These are phyloP conservation scores for Varanus komodoensis DNA, from an alignment of 2,113 vertebrate species.

Conservation along the genomic window DNA sequence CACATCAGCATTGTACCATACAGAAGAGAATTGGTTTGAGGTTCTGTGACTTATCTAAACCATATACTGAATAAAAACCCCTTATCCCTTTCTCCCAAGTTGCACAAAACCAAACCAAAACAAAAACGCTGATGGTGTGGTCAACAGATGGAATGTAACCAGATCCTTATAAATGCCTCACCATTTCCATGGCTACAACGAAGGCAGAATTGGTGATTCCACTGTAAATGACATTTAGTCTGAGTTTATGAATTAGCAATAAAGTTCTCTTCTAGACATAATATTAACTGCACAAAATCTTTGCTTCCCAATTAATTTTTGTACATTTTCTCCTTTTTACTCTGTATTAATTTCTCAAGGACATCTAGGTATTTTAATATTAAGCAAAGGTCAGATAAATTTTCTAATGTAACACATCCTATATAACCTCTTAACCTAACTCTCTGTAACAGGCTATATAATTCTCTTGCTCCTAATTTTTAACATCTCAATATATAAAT, in stretches of 20 bases:
- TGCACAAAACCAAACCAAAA: slow-evolving; percentile 63
- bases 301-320: slow-evolving; percentile 68
- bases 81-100: slow-evolving; percentile 53
- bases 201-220: slow-evolving; percentile 74
- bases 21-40: slow-evolving; percentile 4
- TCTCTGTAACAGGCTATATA: not conserved
- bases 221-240: slow-evolving; percentile 74
- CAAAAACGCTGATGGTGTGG: slow-evolving; percentile 70
- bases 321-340: slow-evolving; percentile 58
- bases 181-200: slow-evolving; percentile 75
- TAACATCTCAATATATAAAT: not conserved
- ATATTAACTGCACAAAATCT: slow-evolving; percentile 60
- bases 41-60: slow-evolving; percentile 64
- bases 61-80: no score
- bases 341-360: not conserved
- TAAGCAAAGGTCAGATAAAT: not conserved
- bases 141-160: slow-evolving; percentile 72
- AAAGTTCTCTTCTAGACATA: slow-evolving; percentile 70
- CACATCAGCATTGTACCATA: not conserved
- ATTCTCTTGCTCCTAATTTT: not conserved
- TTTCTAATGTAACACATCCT: not conserved
- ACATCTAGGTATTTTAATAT: not conserved
- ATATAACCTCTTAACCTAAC: not conserved
- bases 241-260: slow-evolving; percentile 70
- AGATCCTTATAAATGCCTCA: slow-evolving; percentile 73